These are phyloP conservation scores for Apocheima hispidaria DNA, from an alignment of 2,888 invertebrate genomes.

Conservation along the genomic window DNA sequence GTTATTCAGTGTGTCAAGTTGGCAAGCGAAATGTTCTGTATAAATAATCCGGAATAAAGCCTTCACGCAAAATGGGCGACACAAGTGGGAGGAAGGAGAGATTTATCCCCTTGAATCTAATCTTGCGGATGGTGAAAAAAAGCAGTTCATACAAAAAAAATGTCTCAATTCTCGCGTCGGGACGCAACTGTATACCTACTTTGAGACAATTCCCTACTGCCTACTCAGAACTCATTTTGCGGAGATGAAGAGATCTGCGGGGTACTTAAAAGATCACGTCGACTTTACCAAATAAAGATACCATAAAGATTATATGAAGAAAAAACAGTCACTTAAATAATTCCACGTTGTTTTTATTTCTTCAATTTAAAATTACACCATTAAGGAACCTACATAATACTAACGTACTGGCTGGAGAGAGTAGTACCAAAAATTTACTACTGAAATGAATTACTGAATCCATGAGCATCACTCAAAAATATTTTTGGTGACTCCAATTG, in stretches of 20 bases:
- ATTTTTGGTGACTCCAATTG: no score
- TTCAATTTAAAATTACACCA: no score
- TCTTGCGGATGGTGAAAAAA: conserved; percentile 81
- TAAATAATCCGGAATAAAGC: conserved; percentile 81
- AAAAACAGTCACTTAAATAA: background rate
- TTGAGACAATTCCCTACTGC: conserved; percentile 65
- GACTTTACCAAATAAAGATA: conserved; percentile 24
- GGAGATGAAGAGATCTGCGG: conserved; percentile 56
- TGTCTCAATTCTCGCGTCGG: conserved; percentile 67
- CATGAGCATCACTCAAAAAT: no score
- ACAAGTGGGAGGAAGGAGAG: conserved; percentile 73
- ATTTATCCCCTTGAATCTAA: conserved; percentile 84
- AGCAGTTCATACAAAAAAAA: conserved; percentile 76
- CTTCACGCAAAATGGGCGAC: conserved; percentile 77
- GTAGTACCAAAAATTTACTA: no score
- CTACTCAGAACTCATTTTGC: conserved; percentile 65
- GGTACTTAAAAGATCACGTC: conserved; percentile 48
- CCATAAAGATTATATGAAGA: conserved; percentile 16
- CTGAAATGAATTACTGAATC: no score
- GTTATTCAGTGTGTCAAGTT: conserved; percentile 72
- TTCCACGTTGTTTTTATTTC: background rate
- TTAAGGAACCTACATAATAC: no score
- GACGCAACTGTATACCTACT: conserved; percentile 56
- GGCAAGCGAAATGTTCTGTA: conserved; percentile 73
- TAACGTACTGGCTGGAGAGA: no score